Base-by-base conservation (phyloP, 1,140 invertebrate species). In the Zophobas atratus region DNA sequence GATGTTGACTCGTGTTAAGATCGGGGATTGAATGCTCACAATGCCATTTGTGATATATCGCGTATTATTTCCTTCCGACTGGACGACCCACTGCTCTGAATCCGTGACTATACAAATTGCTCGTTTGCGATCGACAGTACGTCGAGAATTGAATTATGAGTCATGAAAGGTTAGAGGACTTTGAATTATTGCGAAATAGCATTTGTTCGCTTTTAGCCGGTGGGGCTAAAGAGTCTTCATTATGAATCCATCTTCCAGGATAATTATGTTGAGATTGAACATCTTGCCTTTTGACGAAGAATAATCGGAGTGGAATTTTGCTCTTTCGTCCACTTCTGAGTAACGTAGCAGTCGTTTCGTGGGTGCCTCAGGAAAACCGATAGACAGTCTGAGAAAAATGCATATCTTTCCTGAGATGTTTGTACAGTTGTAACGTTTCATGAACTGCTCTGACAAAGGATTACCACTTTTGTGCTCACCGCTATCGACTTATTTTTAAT, bases 111-210 rank as follows among this genome's bases (percentile, higher is more conserved):
- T 67, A 20, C 20, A 43, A 67, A 67, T 67, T 67, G 60, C 60
- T 43, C 60, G 60, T 43, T 67, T 67, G 60, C 60, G 43, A 67
- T 67, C 60, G 60, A 67, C 60, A 67, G 38, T 67, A 67, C 60
- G 43, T 8, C 41, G 60, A 67, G 8, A 41, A 43, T 3, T 1
- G 60, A 33, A 41, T 41, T 43, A 67, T 43, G 39, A 67, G 43
- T 43, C 20, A 43, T 20, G 60, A 48, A 67, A 34, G 8, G 39
- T 67, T 67, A 67, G 60, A 67, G 60, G 20, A 67, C 1, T 43
- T 6, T n/a, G 60, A 67, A 67, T 67, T 67, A 67, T 39, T 67
- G 60, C 60, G 39, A 67, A 67, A 67, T 55, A 34, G 5, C n/a
- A 55, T 46, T 55, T 34, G 33, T 55, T 55, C 53, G 1, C 32